Conservation (phyloP, 2,113 vertebrate species). For the Serilophus lunatus region DNA sequence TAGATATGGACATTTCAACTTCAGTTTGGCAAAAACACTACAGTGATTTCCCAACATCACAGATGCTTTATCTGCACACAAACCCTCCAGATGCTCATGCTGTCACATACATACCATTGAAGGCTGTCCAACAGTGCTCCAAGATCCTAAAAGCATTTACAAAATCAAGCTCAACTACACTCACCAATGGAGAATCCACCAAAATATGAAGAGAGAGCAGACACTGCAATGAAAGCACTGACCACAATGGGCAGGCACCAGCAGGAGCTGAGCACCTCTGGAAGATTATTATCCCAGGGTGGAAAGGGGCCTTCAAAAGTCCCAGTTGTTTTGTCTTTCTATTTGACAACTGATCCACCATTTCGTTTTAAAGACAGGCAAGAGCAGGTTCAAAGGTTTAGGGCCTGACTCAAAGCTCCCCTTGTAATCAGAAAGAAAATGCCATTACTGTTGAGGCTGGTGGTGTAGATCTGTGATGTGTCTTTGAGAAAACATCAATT, state of each 20-base stretch:
- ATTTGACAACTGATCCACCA: background rate
- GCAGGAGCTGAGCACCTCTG: background rate
- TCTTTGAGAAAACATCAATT: background rate
- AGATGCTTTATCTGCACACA: conserved; percentile 61
- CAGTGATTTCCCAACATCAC: conserved; percentile 46
- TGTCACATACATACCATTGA: background rate
- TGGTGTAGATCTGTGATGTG: background rate
- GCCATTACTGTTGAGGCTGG: background rate
- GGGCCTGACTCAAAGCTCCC: background rate
- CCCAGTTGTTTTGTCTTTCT: background rate
- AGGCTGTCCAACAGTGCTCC: conserved; percentile 34
- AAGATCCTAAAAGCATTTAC: conserved; percentile 31
- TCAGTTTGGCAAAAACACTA: conserved; percentile 50
- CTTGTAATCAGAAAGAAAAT: background rate
- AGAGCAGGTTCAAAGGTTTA: background rate
- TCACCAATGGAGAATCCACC: background rate
- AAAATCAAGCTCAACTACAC: conserved; percentile 6
- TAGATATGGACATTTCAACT: conserved; percentile 50
- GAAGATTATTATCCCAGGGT: background rate
- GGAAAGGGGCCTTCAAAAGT: background rate
- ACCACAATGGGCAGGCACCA: background rate
- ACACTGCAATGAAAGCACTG: background rate
- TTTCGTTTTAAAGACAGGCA: background rate
- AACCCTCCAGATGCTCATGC: conserved; percentile 51
- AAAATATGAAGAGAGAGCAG: background rate